Percentiles rank a stretch among this genome's conserved stretches.
Evolutionary conservation across 2,797 vertebrate species (phyloP).

Genomic region (Eulemur mongoz): DNA sequence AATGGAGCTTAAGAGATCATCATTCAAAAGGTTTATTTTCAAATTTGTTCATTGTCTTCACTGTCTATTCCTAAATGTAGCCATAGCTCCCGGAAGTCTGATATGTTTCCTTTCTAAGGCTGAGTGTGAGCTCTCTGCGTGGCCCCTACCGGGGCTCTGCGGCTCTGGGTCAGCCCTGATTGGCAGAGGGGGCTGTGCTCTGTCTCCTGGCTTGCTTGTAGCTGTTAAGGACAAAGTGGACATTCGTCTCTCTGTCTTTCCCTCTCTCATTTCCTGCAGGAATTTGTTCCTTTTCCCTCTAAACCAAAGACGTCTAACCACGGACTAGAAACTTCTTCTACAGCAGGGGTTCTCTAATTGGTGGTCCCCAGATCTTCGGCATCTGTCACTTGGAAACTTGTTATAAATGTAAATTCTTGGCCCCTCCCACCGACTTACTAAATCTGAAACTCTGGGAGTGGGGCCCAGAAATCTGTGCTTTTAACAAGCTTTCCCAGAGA

Average conservation of each 20-base stretch:
- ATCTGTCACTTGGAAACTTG: neutral
- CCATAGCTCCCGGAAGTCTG: neutral
- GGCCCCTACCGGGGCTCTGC: rapidly evolving
- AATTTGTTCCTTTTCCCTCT: neutral
- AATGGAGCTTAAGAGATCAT: neutral
- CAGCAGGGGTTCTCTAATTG: neutral
- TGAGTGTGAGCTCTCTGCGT: neutral
- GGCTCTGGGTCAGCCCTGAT: neutral
- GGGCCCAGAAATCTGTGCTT: neutral
- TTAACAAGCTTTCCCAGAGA: neutral
- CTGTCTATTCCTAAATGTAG: neutral
- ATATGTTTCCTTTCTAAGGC: neutral
- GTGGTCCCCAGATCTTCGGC: neutral
- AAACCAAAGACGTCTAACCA: neutral
- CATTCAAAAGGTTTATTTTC: neutral
- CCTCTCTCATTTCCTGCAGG: neutral
- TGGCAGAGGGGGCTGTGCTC: neutral
- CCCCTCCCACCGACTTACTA: neutral
- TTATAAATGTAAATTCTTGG: neutral
- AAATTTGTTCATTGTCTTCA: neutral
- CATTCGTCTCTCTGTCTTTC: neutral
- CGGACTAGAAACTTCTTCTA: neutral
- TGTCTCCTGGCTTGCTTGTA: neutral
- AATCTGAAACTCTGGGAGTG: neutral
- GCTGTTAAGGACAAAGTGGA: neutral